These are phyloP conservation scores for Isoperla grammatica DNA, from an alignment of 2,888 invertebrate genomes.

Conservation along the genomic window DNA sequence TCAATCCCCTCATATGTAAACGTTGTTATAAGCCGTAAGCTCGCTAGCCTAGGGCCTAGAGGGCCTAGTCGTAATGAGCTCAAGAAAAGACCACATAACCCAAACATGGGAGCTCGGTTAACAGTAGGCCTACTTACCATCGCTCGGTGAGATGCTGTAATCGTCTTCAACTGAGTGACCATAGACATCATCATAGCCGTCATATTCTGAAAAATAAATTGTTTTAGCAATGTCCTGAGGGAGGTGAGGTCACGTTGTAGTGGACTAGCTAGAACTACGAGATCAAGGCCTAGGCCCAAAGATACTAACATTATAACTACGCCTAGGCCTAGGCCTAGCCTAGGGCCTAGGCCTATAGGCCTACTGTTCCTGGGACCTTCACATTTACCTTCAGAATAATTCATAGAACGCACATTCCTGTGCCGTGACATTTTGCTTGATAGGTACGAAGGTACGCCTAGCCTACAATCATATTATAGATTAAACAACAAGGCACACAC, in stretches of 20 bases:
- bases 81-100: too few species aligned
- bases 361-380: too few species aligned
- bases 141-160: constrained; percentile 83
- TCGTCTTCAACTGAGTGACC: constrained; percentile 94
- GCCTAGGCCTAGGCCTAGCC: too few species aligned
- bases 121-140: constrained; percentile 53
- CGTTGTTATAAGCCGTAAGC: too few species aligned
- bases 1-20: not conserved
- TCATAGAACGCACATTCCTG: constrained; percentile 76
- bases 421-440: constrained; percentile 71
- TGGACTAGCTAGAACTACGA: not conserved
- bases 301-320: too few species aligned
- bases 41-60: constrained; percentile 1
- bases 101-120: too few species aligned
- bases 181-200: constrained; percentile 84
- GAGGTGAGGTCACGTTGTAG: not conserved
- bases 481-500: not conserved
- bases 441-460: not conserved
- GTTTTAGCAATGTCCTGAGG: not conserved
- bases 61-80: not conserved
- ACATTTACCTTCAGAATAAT: constrained; percentile 67
- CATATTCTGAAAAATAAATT: constrained; percentile 62
- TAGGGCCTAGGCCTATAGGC: too few species aligned
- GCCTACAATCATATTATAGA: not conserved
- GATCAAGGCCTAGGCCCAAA: not conserved